Base-by-base conservation (phyloP, 2,113 vertebrate species). In the Todiramphus chloris region DNA sequence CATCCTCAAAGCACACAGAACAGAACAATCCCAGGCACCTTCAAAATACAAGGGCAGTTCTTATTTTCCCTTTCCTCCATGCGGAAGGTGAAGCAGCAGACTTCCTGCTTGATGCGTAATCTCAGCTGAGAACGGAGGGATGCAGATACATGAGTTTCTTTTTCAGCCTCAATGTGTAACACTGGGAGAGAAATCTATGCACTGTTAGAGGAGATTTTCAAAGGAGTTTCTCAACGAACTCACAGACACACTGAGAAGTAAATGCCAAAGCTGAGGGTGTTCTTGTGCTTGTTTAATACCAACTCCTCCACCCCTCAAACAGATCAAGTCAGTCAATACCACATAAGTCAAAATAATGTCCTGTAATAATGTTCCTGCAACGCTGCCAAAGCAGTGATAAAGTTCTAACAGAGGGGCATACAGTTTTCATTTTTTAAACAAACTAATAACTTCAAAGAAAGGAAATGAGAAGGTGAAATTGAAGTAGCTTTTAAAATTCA, bases 381-480 rank as follows among this genome's bases (percentile, higher is more conserved):
- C 44, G 48, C 59, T 94, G 94, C 77, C 83, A 89, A 70, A 66
- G 75, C n/a, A 68, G 63, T 63, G 83, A 85, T 64, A 72, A 82
- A 92, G 46, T 86, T 74, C 0, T 0, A 82, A 81, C 23, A 89
- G 39, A 86, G 27, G 31, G n/a, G 25, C 69, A 89, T 43, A 31
- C 6, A 79, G 53, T 82, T 93, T 82, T 83, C 68, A 44, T 84
- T 96, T 90, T 94, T 96, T 63, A 90, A 93, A 69, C 21, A 83
- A 93, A 96, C 56, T 59, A 77, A 88, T 88, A 93, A 70, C 77
- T 23, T 84, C 62, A 56, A 90, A 76, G 56, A 80, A 90, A 69
- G 30, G 31, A 90, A 92, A 90, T 80, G 50, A 75, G 44, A 87
- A 82, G 30, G 35, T 19, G 31, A 87, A 90, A 93, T 13, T 74